A percentile compares a stretch with the other conserved stretches of the same genome.
Evolutionary conservation across 2,888 invertebrate genomes (phyloP).

Genomic region (Sinodicranocentrus sp.): DNA sequence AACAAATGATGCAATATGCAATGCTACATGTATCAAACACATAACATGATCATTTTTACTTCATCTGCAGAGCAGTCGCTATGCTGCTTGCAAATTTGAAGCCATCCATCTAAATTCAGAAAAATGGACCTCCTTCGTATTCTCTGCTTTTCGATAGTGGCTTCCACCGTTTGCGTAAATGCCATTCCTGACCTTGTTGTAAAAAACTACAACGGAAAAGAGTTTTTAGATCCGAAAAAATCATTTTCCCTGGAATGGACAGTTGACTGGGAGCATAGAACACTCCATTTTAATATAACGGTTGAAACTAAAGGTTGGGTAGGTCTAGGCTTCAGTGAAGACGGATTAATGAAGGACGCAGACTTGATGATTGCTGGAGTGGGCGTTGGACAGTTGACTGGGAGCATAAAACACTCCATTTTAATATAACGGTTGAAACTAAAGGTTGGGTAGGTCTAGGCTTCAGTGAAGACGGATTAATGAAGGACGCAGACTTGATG

Average conservation of each 20-base stretch:
- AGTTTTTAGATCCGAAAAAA: slow-evolving; percentile 20
- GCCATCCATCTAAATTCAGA: neutral
- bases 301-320: slow-evolving; percentile 25
- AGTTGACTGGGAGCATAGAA: slow-evolving; percentile 29
- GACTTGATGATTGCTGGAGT: slow-evolving; percentile 34
- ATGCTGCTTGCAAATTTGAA: neutral
- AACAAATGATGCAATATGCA: too few relatives aligned
- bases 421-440: neutral
- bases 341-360: slow-evolving; percentile 27
- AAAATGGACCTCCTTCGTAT: neutral
- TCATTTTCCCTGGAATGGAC: slow-evolving; percentile 32
- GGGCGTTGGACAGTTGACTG: too few relatives aligned
- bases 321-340: slow-evolving; percentile 26
- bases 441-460: slow-evolving; percentile 55
- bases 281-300: slow-evolving; percentile 1
- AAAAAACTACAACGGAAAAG: slow-evolving; percentile 34
- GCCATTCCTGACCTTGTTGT: slow-evolving; percentile 3
- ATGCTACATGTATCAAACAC: neutral
- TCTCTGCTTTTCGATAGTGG: neutral
- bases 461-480: slow-evolving; percentile 38
- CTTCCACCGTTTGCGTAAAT: neutral
- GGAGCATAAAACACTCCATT: too few relatives aligned
- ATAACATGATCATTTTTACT: neutral
- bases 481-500: slow-evolving; percentile 55
- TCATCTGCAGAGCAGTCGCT: neutral